Base-by-base conservation (phyloP, 2,797 vertebrate species). In the Phrynocephalus forsythii region DNA sequence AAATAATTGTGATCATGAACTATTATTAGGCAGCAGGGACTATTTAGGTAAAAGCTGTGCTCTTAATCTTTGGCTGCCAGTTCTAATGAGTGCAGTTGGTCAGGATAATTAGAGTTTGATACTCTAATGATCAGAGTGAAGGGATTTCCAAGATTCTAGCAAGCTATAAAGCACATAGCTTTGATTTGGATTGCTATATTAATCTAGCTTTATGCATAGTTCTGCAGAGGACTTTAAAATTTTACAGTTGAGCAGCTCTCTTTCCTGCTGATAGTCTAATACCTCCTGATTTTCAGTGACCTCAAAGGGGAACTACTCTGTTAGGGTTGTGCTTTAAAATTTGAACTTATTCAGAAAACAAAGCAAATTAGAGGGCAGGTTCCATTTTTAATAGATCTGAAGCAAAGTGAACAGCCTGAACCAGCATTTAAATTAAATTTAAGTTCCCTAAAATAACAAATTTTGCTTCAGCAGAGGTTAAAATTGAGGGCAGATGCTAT, bases 11-110 rank as follows among this genome's bases (percentile, higher is more conserved):
- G 67, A 71, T 77, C 9, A 60, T 28, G 73, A 86, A 60, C 50
- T 30, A 63, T 77, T 80, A 63, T 60, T 48, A 79, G 79, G 66
- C 66, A 79, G 38, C 82, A 80, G 52, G 16, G 67, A 15, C 50
- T 72, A 68, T 50, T 63, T 9, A 11, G 82, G 81, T 75, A 38
- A 87, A 83, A 38, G 30, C 33, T 50, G 48, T 52, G 52, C 67
- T 72, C n/a, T 81, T 87, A 82, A 82, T 87, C 71, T 81, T 88
- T 79, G 20, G 33, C 52, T 79, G 67, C 71, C 72, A 77, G 5
- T 15, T 89, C 16, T 79, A 83, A 86, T 89, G 67, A 89, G 67
- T 79, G 71, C 66, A 89, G 28, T 79, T 86, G 75, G 50, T 72
- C 84, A 5, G 28, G 73, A 72, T 78, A 83, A 86, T 89, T 82